Percentiles rank a stretch among this genome's conserved stretches.
phyloP scores from a whole-genome alignment of 2,888 invertebrate species.

The Physocephala rufipes region DNA sequence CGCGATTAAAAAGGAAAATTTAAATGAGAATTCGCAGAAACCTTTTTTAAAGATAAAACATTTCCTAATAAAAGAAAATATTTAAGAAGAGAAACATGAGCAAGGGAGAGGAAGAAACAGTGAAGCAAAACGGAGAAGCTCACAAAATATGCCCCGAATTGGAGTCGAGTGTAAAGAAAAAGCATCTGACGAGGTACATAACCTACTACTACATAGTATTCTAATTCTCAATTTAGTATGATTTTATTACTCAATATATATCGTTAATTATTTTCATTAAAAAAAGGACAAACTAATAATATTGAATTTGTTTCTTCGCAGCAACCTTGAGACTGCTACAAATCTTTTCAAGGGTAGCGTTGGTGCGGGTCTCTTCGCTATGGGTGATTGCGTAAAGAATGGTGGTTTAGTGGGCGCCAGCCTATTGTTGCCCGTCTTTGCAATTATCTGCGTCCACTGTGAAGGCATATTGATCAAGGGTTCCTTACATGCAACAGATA shows the following conservation, averaged over 20 bases:
- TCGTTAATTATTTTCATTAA: neutral
- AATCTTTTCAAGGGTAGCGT: conserved; percentile 95
- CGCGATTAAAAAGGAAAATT: neutral
- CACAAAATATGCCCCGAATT: conserved; percentile 35
- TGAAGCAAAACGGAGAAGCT: neutral
- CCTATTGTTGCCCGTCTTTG: conserved; percentile 80
- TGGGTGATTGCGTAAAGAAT: conserved; percentile 93
- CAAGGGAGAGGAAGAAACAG: neutral
- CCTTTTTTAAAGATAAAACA: conserved; percentile 27
- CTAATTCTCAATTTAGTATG: conserved; percentile 1
- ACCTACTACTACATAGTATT: no score
- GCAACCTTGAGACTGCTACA: conserved; percentile 85
- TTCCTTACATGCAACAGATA: conserved; percentile 54
- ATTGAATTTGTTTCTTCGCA: conserved; percentile 60
- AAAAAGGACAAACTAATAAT: neutral
- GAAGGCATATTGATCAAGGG: conserved; percentile 81
- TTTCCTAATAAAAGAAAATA: neutral
- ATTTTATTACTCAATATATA: neutral
- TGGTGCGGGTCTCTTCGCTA: conserved; percentile 93
- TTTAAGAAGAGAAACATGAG: neutral
- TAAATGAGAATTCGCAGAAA: conserved; percentile 35
- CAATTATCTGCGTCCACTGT: conserved; percentile 90
- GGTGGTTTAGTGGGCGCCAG: conserved; percentile 87
- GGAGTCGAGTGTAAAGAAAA: conserved; percentile 46
- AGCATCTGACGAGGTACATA: conserved; percentile 49